Evolutionary conservation across 2,888 invertebrate species (phyloP).

Genomic region (Subacronicta megacephala): DNA sequence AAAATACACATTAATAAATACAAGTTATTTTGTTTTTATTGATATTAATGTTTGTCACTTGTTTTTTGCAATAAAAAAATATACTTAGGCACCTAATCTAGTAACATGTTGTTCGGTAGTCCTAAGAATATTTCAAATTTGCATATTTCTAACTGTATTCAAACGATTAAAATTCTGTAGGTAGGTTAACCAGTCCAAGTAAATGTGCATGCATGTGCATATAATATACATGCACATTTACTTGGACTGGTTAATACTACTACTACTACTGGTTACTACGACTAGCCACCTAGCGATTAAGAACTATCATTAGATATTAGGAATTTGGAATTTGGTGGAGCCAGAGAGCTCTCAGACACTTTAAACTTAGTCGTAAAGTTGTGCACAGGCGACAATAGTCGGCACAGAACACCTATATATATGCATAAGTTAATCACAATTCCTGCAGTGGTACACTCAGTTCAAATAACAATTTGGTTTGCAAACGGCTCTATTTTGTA

Average conservation of each 20-base stretch:
- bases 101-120: too few relatives aligned
- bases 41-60: too few relatives aligned
- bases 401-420: conserved; percentile 24
- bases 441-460: conserved; percentile 14
- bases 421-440: conserved; percentile 34
- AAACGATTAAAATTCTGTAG: neutral
- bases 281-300: conserved; percentile 14
- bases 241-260: too few relatives aligned
- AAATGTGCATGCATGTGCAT: too few relatives aligned
- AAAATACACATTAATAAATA: too few relatives aligned
- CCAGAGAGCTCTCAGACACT: conserved; percentile 15
- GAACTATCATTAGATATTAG: conserved; percentile 17
- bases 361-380: conserved; percentile 31
- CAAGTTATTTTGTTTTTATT: too few relatives aligned
- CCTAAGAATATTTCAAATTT: too few relatives aligned
- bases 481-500: conserved; percentile 10
- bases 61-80: too few relatives aligned
- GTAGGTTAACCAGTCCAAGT: neutral
- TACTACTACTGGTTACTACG: too few relatives aligned
- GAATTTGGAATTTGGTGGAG: conserved; percentile 23
- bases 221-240: too few relatives aligned
- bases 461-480: conserved; percentile 22
- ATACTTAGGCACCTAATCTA: too few relatives aligned
- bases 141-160: too few relatives aligned
- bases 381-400: conserved; percentile 13